Conservation (phyloP, 2,797 vertebrate genomes). For the Arrhamphus sclerolepis region DNA sequence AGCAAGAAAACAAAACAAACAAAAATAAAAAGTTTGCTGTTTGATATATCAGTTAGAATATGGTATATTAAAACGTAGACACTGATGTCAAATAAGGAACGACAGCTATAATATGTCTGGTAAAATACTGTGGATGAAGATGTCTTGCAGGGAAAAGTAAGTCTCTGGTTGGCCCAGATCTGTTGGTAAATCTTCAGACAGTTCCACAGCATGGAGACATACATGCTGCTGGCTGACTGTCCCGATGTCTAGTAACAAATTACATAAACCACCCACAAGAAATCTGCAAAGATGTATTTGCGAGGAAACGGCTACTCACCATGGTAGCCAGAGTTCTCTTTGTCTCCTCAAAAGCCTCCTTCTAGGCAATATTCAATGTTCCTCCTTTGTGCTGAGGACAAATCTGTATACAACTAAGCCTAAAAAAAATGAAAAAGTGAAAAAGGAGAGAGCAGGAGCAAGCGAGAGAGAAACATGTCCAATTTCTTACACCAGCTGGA, state of each 20-base stretch:
- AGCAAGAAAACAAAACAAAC: conserved; percentile 19
- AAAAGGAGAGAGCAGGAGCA: neutral
- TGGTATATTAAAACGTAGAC: neutral
- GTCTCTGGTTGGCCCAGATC: conserved; percentile 28
- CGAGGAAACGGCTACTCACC: conserved; percentile 52
- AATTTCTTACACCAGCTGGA: conserved; percentile 73
- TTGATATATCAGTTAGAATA: conserved; percentile 24
- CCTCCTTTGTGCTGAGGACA: conserved; percentile 42
- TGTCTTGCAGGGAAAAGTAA: conserved; percentile 18
- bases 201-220: conserved; percentile 35
- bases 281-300: conserved; percentile 71
- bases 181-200: conserved; percentile 40
- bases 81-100: conserved; percentile 8
- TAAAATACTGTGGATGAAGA: conserved; percentile 14
- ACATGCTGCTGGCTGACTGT: conserved; percentile 50
- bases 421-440: too few relatives aligned
- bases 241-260: conserved; percentile 58
- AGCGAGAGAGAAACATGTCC: conserved; percentile 40
- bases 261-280: conserved; percentile 72
- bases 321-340: conserved; percentile 27
- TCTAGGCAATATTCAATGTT: conserved; percentile 54
- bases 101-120: conserved; percentile 15
- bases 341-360: conserved; percentile 43
- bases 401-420: conserved; percentile 59
- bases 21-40: neutral